phyloP scores from a whole-genome alignment of 2,113 vertebrate genomes.

The Neolamprologus ventralis region DNA sequence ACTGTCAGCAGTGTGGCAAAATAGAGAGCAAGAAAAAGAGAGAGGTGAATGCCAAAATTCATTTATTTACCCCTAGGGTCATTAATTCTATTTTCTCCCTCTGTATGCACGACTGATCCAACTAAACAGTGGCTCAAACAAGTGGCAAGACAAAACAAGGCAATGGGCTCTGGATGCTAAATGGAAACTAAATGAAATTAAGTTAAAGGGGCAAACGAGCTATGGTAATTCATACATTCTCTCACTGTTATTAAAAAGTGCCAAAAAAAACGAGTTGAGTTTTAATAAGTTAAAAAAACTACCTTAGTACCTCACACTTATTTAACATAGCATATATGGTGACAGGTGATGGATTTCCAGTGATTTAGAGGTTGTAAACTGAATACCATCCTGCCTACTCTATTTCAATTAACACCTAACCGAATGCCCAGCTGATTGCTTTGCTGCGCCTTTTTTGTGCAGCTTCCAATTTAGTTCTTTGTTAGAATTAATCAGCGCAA shows the following conservation, averaged over 20 bases:
- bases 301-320: background rate
- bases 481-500: background rate
- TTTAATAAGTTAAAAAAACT: background rate
- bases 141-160: background rate
- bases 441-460: background rate
- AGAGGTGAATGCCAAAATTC: slow-evolving; percentile 6
- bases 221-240: background rate
- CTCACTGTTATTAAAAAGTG: background rate
- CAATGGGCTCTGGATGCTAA: background rate
- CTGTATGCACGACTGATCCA: slow-evolving; percentile 8
- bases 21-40: slow-evolving; percentile 1
- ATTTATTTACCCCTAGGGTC: slow-evolving; percentile 31
- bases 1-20: background rate
- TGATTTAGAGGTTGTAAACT: background rate
- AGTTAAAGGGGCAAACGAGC: background rate
- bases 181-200: background rate
- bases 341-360: background rate
- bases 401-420: background rate
- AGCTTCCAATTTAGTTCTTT: background rate
- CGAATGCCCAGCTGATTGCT: background rate
- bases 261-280: background rate
- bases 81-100: slow-evolving; percentile 28
- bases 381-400: background rate
- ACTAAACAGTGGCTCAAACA: slow-evolving; percentile 17
- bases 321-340: background rate